A percentile compares a stretch with the other conserved stretches of the same genome.
These are phyloP conservation scores for Phalangium opilio DNA, from an alignment of 2,888 invertebrate species.

Conservation along the genomic window DNA sequence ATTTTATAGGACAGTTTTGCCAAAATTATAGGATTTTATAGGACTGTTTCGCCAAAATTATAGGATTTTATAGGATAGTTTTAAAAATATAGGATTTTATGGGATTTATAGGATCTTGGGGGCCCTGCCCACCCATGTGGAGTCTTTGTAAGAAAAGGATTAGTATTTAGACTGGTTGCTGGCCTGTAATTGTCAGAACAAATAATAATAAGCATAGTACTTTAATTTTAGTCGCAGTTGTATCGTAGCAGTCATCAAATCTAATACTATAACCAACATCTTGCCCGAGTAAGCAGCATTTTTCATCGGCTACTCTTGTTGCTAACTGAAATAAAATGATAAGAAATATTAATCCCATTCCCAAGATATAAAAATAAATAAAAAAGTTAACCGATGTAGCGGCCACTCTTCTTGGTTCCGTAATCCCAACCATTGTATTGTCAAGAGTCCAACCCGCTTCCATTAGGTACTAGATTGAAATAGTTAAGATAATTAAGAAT, in stretches of 20 bases:
- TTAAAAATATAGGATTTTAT: too few species aligned
- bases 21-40: too few species aligned
- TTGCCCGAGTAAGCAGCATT: conserved; percentile 55
- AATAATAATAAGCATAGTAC: conserved; percentile 4
- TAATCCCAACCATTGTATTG: conserved; percentile 63
- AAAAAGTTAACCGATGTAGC: conserved; percentile 47
- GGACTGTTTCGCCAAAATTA: too few species aligned
- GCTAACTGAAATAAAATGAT: conserved; percentile 52
- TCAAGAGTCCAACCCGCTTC: conserved; percentile 71
- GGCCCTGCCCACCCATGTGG: too few species aligned
- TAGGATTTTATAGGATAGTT: too few species aligned
- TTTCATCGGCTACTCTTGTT: conserved; percentile 72
- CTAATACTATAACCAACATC: conserved; percentile 72
- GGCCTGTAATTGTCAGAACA: too few species aligned
- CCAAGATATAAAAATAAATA: too few species aligned
- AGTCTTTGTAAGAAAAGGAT: too few species aligned
- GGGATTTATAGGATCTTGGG: too few species aligned
- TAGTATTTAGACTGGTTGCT: too few species aligned
- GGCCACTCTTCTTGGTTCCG: conserved; percentile 81
- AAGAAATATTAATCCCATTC: conserved; percentile 1
- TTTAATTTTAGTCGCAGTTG: conserved; percentile 32
- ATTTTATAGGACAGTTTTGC: too few species aligned
- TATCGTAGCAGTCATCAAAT: conserved; percentile 35
- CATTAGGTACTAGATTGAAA: conserved; percentile 79
- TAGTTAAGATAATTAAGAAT: conserved; percentile 24